phyloP scores from a whole-genome alignment of 2,113 vertebrate species.

The Coreoperca whiteheadi region DNA sequence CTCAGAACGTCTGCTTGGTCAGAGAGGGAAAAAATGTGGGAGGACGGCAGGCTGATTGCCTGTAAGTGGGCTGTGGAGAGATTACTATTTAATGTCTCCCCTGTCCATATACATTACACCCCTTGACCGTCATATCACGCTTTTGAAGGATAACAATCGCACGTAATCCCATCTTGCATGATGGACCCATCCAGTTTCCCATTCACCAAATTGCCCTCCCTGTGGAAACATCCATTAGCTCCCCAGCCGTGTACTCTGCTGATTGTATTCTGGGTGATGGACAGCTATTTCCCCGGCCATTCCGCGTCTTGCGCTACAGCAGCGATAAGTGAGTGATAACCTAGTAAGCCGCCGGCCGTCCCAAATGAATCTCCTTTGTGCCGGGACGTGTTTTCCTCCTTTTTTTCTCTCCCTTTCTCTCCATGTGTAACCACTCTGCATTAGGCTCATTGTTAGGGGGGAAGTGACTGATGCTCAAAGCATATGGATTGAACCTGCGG shows the following conservation, averaged over 20 bases:
- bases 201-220: constrained; percentile 74
- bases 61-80: constrained; percentile 60
- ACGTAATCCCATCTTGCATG: constrained; percentile 67
- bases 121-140: constrained; percentile 60
- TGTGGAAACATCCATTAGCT: constrained; percentile 76
- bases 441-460: constrained; percentile 58
- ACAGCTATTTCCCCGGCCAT: constrained; percentile 64
- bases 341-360: constrained; percentile 49
- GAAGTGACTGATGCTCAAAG: constrained; percentile 51
- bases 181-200: constrained; percentile 64
- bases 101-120: constrained; percentile 70
- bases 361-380: constrained; percentile 48
- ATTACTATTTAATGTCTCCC: constrained; percentile 66
- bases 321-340: constrained; percentile 69
- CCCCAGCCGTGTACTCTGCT: constrained; percentile 48
- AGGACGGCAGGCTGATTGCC: constrained; percentile 53
- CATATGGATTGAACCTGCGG: constrained; percentile 42
- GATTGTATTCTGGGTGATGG: constrained; percentile 73
- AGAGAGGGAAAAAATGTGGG: constrained; percentile 40
- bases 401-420: not conserved
- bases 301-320: constrained; percentile 41
- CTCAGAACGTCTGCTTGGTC: constrained; percentile 49
- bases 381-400: constrained; percentile 31
- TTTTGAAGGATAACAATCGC: constrained; percentile 71
- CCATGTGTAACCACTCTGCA: constrained; percentile 38